Conservation (phyloP, 1,140 invertebrate genomes). For the Sitobion miscanthi region DNA sequence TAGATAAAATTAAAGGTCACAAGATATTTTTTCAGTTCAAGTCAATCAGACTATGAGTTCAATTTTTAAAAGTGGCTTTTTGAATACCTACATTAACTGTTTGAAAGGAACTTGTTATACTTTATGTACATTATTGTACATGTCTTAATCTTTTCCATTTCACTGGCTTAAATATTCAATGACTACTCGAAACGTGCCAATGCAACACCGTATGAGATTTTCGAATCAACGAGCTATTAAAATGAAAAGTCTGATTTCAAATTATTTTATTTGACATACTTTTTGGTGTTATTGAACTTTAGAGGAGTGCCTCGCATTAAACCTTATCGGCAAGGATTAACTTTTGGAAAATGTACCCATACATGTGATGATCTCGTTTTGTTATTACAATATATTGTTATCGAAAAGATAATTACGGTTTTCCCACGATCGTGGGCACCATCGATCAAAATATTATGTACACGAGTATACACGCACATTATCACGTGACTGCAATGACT, state of each 20-base stretch:
- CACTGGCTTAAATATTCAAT: background rate
- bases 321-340: too few relatives aligned
- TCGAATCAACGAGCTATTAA: background rate
- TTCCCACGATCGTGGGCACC: background rate
- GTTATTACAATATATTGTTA: too few relatives aligned
- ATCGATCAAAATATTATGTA: background rate
- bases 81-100: background rate
- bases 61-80: background rate
- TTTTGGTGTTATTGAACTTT: background rate
- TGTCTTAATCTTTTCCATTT: background rate
- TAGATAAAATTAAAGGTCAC: background rate
- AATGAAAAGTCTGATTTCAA: background rate
- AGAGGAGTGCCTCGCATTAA: background rate
- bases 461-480: background rate
- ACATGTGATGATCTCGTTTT: background rate
- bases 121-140: background rate
- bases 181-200: background rate
- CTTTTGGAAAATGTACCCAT: background rate
- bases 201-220: background rate
- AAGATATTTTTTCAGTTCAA: background rate
- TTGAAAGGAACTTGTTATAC: background rate
- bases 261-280: background rate
- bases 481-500: constrained; percentile 13
- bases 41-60: background rate
- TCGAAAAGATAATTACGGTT: background rate